Evolutionary conservation across 2,113 vertebrate genomes (phyloP).

Genomic region (Perca schrenkii): DNA sequence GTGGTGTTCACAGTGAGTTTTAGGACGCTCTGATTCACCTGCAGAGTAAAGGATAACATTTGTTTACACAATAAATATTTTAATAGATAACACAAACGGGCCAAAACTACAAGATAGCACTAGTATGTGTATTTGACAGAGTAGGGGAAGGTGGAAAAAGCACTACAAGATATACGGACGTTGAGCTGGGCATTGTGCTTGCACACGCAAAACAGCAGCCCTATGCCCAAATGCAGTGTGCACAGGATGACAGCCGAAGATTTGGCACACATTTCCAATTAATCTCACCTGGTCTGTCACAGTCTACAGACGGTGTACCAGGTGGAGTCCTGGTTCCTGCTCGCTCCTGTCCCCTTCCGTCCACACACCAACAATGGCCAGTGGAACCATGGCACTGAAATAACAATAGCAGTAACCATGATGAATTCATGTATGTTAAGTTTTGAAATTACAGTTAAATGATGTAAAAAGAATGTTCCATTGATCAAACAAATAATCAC

Average conservation of each 20-base stretch:
- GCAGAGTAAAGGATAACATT: neutral
- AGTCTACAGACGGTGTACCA: slow-evolving; percentile 69
- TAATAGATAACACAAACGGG: neutral
- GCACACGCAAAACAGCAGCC: neutral
- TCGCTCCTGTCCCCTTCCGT: slow-evolving; percentile 82
- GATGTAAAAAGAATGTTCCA: neutral
- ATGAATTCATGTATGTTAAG: neutral
- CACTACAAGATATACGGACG: neutral
- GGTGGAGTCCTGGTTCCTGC: slow-evolving; percentile 83
- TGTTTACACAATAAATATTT: neutral
- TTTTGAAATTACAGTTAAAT: rapidly evolving
- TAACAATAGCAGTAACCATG: neutral
- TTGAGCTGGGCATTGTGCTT: neutral
- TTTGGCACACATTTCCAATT: neutral
- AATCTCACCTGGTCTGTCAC: slow-evolving; percentile 82
- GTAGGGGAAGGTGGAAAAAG: neutral
- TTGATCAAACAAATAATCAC: neutral
- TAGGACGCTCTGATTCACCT: slow-evolving; percentile 52
- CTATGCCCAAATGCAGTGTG: too few species aligned
- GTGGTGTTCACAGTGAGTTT: slow-evolving; percentile 83
- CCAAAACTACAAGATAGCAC: neutral
- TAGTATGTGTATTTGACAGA: neutral
- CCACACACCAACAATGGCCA: slow-evolving; percentile 91
- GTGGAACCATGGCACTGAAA: slow-evolving; percentile 86
- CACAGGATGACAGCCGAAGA: neutral